These are phyloP conservation scores for Phylloscopus trochiloides DNA, from an alignment of 2,113 vertebrate genomes.

Conservation along the genomic window DNA sequence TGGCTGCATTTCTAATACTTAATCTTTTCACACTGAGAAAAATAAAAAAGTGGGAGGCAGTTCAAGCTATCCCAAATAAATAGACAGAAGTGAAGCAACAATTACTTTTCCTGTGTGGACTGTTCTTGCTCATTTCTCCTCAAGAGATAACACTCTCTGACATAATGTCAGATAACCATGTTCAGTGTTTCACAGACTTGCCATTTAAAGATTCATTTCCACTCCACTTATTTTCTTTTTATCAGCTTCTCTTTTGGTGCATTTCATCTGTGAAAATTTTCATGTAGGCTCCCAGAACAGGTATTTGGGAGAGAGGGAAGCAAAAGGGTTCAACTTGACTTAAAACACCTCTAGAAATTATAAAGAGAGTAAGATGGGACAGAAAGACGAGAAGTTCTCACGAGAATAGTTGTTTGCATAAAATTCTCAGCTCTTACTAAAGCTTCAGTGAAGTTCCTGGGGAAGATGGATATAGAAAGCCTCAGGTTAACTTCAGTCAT, in stretches of 20 bases:
- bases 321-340: background rate
- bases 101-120: slow-evolving; percentile 12
- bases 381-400: slow-evolving; percentile 20
- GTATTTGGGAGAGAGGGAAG: background rate
- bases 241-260: slow-evolving; percentile 28
- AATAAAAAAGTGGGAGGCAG: slow-evolving; percentile 9
- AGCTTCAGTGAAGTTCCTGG: slow-evolving; percentile 38
- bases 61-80: slow-evolving; percentile 59
- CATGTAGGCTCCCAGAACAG: background rate
- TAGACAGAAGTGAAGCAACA: slow-evolving; percentile 53
- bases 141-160: slow-evolving; percentile 55
- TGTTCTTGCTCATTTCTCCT: slow-evolving; percentile 59
- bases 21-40: slow-evolving; percentile 55
- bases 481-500: slow-evolving; percentile 72
- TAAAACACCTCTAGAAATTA: background rate
- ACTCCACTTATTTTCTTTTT: slow-evolving; percentile 61
- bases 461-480: slow-evolving; percentile 57
- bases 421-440: slow-evolving; percentile 59
- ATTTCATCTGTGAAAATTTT: slow-evolving; percentile 59
- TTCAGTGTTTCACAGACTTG: slow-evolving; percentile 57
- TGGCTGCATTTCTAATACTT: slow-evolving; percentile 47
- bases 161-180: slow-evolving; percentile 59
- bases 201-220: slow-evolving; percentile 63
- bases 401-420: slow-evolving; percentile 58
- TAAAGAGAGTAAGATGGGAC: background rate